Conservation (phyloP, 2,888 invertebrate species). For the Apamea crenata region DNA sequence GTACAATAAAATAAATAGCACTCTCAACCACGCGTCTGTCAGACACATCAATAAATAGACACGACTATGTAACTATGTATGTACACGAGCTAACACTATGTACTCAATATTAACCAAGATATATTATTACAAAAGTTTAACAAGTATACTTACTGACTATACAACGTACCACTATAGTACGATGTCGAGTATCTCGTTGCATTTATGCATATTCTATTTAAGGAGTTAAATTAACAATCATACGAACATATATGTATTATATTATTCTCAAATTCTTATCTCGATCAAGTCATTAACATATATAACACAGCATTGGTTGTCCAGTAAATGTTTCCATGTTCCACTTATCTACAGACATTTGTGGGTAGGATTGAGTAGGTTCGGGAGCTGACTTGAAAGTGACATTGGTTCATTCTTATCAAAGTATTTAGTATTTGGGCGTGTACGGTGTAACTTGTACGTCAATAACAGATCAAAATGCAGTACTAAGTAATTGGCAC, state of each 20-base stretch:
- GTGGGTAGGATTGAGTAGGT: neutral
- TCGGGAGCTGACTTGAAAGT: neutral
- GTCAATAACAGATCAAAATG: neutral
- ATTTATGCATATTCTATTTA: constrained; percentile 31
- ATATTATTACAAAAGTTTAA: constrained; percentile 62
- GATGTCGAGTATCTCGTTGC: constrained; percentile 29
- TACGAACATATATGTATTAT: neutral
- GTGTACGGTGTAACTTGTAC: constrained; percentile 9
- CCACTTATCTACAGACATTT: neutral
- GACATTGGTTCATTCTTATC: constrained; percentile 3
- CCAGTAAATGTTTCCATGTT: neutral
- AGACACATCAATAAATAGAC: constrained; percentile 76
- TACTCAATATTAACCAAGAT: constrained; percentile 39
- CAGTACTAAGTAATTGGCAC: constrained; percentile 66
- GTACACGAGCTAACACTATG: constrained; percentile 53
- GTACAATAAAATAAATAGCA: constrained; percentile 81
- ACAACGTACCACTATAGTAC: constrained; percentile 6
- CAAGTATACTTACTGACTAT: constrained; percentile 27
- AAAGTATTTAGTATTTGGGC: constrained; percentile 5
- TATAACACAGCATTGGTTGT: neutral
- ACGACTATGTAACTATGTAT: constrained; percentile 59
- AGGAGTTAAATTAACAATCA: constrained; percentile 30
- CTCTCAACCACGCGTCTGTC: constrained; percentile 74
- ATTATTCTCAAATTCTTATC: constrained; percentile 18
- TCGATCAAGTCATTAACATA: constrained; percentile 6